These are phyloP conservation scores for Parnassius smintheus DNA, from an alignment of 2,888 invertebrate species.

Conservation along the genomic window DNA sequence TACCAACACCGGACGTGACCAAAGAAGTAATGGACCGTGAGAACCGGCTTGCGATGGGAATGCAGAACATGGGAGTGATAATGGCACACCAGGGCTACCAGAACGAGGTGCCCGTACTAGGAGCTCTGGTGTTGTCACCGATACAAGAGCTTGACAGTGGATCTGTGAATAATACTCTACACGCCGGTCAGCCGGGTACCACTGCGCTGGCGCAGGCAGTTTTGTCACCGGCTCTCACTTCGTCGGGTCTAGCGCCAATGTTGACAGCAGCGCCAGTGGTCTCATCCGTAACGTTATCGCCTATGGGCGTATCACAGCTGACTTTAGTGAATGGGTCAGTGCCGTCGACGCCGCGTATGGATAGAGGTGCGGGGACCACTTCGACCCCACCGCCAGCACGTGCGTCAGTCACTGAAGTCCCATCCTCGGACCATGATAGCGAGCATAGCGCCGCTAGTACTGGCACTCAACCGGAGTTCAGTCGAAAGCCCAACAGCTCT, in stretches of 20 bases:
- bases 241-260: conserved; percentile 66
- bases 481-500: conserved; percentile 55
- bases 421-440: conserved; percentile 57
- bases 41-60: conserved; percentile 81
- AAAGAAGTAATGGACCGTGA: conserved; percentile 89
- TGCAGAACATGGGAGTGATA: conserved; percentile 83
- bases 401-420: conserved; percentile 50
- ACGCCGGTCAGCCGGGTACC: conserved; percentile 87
- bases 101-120: conserved; percentile 86
- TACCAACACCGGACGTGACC: conserved; percentile 93
- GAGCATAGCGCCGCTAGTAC: conserved; percentile 52
- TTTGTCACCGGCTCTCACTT: conserved; percentile 81
- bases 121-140: conserved; percentile 89
- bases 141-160: conserved; percentile 91
- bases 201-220: conserved; percentile 90
- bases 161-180: conserved; percentile 87
- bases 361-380: conserved; percentile 45
- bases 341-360: conserved; percentile 66
- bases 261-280: conserved; percentile 74
- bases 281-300: conserved; percentile 75
- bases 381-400: conserved; percentile 37
- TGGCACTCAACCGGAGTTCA: conserved; percentile 52
- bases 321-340: conserved; percentile 74
- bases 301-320: conserved; percentile 83
- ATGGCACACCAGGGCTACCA: conserved; percentile 84